A percentile compares a stretch with the other conserved stretches of the same genome.
Evolutionary conservation across 2,113 vertebrate genomes (phyloP).

Genomic region (Oreochromis spilurus): DNA sequence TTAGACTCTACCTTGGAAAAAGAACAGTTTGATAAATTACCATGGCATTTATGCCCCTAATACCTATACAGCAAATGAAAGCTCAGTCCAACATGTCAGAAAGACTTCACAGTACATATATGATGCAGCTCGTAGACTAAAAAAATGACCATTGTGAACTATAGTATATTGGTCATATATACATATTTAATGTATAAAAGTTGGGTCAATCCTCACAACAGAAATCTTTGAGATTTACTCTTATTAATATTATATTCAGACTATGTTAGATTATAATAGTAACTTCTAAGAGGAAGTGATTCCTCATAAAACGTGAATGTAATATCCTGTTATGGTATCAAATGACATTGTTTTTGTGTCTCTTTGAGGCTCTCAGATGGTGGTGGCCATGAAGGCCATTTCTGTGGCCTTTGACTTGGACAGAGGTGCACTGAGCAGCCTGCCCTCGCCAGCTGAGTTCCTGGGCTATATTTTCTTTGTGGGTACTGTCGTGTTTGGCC

Average conservation of each 20-base stretch:
- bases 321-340: background rate
- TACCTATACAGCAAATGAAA: background rate
- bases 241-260: background rate
- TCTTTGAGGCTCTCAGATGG: constrained; percentile 85
- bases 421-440: constrained; percentile 69
- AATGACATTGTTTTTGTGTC: background rate
- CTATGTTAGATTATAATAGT: background rate
- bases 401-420: constrained; percentile 90
- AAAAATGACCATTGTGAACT: background rate
- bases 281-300: background rate
- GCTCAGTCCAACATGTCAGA: background rate
- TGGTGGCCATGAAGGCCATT: constrained; percentile 91
- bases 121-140: background rate
- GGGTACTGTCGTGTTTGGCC: constrained; percentile 85
- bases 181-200: background rate
- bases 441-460: constrained; percentile 84
- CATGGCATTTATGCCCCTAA: background rate
- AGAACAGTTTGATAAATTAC: background rate
- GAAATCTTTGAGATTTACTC: background rate
- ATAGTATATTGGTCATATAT: background rate
- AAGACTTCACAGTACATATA: background rate
- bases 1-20: background rate
- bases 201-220: background rate
- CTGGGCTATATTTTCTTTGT: constrained; percentile 90
- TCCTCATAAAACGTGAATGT: background rate